Base-by-base conservation (phyloP, 2,888 invertebrate species). In the Brachynemurus nebulosus region DNA sequence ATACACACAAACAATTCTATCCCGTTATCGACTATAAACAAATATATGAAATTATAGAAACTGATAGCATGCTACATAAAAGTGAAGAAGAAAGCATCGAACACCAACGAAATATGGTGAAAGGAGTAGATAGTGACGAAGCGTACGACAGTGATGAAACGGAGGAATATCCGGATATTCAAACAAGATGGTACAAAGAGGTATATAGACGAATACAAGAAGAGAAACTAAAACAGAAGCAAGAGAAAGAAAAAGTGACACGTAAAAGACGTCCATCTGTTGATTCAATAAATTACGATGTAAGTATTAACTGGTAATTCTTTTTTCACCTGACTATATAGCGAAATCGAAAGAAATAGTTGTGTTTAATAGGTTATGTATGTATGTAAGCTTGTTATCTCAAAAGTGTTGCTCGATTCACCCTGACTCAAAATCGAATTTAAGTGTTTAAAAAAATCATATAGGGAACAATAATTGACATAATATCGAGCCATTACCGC, bases 1-100 rank as follows among this genome's bases (percentile, higher is more conserved):
- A 79, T 53, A 66, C 63, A 1, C 68, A 68, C 19, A 64, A 66
- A 12, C 68, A 72, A 35, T 82, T 78, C 55, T 84, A 80, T 59
- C 80, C 83, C 1, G 60, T 63, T 35, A 63, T 80, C 11, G 70
- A 84, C 54, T 72, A 70, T 42, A 68, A 69, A 37, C 68, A 68
- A 51, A 59, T 84, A 2, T 72, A 77, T 50, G 64, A 66, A 48
- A 72, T 78, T 50, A 57, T 83, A 19, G 72, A 71, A 0, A 66
- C 67, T 35, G 69, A 71, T 51, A 71, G 74, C 53, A 68, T 72
- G 19, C 54, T 73, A 23, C 64, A 68, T 44, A 57, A 70, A 40
- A 50, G 69, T 33, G n/a, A n/a, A n/a, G n/a, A n/a, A n/a, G n/a
- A n/a, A 71, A 71, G 54, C 69, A 70, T 34, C 27, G n/a, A 40